Evolutionary conservation across 2,888 invertebrate species (phyloP).

Genomic region (Nezara viridula): DNA sequence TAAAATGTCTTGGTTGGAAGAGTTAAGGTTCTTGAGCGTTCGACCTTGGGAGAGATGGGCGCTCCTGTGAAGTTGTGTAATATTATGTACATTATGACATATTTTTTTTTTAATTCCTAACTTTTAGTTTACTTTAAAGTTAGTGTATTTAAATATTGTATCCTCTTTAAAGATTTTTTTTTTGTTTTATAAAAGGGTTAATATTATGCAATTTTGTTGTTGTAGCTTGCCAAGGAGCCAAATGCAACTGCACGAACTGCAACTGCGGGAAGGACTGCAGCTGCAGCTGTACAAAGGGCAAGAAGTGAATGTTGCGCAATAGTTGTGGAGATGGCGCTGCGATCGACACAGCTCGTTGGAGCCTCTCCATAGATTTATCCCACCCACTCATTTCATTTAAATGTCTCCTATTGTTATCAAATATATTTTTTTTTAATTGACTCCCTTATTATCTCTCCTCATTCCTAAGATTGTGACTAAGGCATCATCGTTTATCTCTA

Average conservation of each 20-base stretch:
- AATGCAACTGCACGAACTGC: conserved; percentile 52
- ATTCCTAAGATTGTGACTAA: neutral
- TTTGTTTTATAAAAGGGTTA: no score
- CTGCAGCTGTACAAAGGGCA: conserved; percentile 50
- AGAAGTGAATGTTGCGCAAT: conserved; percentile 26
- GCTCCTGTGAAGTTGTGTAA: no score
- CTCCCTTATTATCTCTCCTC: neutral
- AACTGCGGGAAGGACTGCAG: conserved; percentile 38
- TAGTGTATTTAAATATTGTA: no score
- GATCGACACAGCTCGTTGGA: neutral
- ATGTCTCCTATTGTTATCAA: conserved; percentile 38
- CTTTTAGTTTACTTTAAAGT: no score
- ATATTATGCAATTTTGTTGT: no score
- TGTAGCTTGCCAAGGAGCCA: conserved; percentile 47
- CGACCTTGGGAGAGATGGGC: no score
- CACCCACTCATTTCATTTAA: conserved; percentile 27
- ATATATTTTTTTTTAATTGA: conserved; percentile 41
- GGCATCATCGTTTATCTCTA: neutral
- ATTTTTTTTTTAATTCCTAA: no score
- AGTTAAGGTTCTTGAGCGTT: no score
- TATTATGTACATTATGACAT: no score
- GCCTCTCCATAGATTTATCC: neutral
- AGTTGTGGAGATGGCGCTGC: neutral
- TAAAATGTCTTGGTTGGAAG: no score
- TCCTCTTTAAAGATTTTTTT: no score